Evolutionary conservation across 2,797 vertebrate genomes (phyloP), one percentile per base, ranked within the genome.

Genomic region (Karalla daura): DNA sequence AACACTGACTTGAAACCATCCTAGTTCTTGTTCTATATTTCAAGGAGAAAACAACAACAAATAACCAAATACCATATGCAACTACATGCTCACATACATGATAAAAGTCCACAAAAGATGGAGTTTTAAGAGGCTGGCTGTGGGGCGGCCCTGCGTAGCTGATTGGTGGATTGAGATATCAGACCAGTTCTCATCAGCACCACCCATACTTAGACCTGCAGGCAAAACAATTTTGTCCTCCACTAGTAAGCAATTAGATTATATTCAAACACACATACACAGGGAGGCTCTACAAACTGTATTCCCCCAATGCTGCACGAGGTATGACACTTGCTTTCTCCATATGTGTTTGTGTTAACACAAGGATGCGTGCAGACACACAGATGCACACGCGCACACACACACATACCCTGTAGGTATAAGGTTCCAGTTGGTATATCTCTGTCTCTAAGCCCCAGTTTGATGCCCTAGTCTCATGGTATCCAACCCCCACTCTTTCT

Each of bases 371-470:
- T 76, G 52, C 50, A 78, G 43, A 69, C 58, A 67, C 60, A 63
- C 70, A 63, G 49, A 75, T 10, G 41, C 39, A 67, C 54, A 66
- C 33, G 59, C 30, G 47, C 61, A 74, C 66, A 64, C 53, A 80
- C 55, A 71, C 80, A 78, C 75, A 84, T 66, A 74, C 77, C 88
- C 88, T 76, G 80, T 85, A 86, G 88, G 86, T 88, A 87, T 88
- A 86, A 87, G 86, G 89, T 91, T 91, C 88, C 88, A 90, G 88
- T 90, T 91, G 86, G 89, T 91, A 89, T 91, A 90, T 88, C 88
- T 91, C 86, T 83, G 86, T 91, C 80, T 90, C 84, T 88, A 91
- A 90, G 86, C 88, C 78, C 85, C 83, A 88, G 87, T 91, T 87
- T 89, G 89, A 90, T 91, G 90, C 90, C 89, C 90, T 79, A 85